Evolutionary conservation across 2,888 invertebrate genomes (phyloP).

Genomic region (Teleiodes luculella): DNA sequence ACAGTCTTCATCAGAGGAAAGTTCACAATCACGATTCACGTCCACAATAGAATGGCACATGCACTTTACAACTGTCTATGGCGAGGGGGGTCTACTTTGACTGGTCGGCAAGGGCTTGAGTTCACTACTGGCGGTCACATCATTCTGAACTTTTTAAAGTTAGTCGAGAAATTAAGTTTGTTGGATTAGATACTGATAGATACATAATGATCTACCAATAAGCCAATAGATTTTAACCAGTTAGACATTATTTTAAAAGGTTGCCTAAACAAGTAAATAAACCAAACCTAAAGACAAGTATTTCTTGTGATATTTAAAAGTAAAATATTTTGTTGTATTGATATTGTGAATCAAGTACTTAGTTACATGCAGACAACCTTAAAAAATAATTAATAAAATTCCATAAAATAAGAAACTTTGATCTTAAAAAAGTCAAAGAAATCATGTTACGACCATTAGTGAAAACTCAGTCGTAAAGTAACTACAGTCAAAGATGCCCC

Average conservation of each 20-base stretch:
- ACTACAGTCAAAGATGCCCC: background rate
- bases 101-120: background rate
- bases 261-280: background rate
- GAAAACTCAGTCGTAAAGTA: background rate
- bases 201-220: too few species aligned
- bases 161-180: too few species aligned
- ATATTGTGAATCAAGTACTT: too few species aligned
- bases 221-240: too few species aligned
- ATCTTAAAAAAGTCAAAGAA: background rate
- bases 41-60: constrained; percentile 16
- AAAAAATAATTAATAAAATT: background rate
- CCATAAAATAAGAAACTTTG: too few species aligned
- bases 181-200: too few species aligned
- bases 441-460: background rate
- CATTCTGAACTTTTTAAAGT: too few species aligned
- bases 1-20: constrained; percentile 12
- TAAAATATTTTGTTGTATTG: too few species aligned
- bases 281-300: too few species aligned
- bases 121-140: background rate
- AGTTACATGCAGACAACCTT: too few species aligned
- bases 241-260: background rate
- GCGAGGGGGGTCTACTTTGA: background rate
- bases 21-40: constrained; percentile 1
- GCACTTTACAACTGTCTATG: background rate
- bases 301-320: too few species aligned